phyloP scores from a whole-genome alignment of 2,888 invertebrate species.

The Eristalis arbustorum region DNA sequence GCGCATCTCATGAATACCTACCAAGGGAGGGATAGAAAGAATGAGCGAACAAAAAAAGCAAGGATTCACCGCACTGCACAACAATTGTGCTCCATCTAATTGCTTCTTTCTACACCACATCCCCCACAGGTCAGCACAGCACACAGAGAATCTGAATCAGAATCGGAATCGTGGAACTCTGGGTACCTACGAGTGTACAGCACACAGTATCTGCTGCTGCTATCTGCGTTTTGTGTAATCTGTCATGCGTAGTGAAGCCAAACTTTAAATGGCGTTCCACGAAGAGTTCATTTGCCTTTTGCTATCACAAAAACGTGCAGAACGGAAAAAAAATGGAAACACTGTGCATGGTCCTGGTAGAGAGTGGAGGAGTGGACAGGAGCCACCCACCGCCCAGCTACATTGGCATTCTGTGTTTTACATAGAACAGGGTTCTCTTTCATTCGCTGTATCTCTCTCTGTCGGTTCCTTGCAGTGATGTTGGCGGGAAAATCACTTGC shows the following conservation, averaged over 20 bases:
- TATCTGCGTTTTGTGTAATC: constrained; percentile 60
- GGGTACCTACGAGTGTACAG: background rate
- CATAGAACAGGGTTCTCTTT: constrained; percentile 13
- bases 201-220: background rate
- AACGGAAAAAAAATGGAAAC: background rate
- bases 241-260: constrained; percentile 66
- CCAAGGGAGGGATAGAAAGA: background rate
- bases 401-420: constrained; percentile 51
- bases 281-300: constrained; percentile 68
- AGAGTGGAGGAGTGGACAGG: constrained; percentile 18
- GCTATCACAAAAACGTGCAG: constrained; percentile 10
- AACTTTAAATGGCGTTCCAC: constrained; percentile 64
- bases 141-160: background rate
- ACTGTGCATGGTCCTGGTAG: constrained; percentile 27
- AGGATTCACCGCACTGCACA: constrained; percentile 49
- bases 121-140: constrained; percentile 51
- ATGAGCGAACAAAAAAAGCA: background rate
- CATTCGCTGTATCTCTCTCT: background rate
- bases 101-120: constrained; percentile 52
- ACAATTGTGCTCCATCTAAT: constrained; percentile 61
- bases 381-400: constrained; percentile 22
- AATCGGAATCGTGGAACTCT: background rate
- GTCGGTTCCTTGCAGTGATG: background rate
- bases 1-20: constrained; percentile 40
- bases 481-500: constrained; percentile 69